Base-by-base conservation (phyloP, 2,797 vertebrate species). In the Glyptemys insculpta region DNA sequence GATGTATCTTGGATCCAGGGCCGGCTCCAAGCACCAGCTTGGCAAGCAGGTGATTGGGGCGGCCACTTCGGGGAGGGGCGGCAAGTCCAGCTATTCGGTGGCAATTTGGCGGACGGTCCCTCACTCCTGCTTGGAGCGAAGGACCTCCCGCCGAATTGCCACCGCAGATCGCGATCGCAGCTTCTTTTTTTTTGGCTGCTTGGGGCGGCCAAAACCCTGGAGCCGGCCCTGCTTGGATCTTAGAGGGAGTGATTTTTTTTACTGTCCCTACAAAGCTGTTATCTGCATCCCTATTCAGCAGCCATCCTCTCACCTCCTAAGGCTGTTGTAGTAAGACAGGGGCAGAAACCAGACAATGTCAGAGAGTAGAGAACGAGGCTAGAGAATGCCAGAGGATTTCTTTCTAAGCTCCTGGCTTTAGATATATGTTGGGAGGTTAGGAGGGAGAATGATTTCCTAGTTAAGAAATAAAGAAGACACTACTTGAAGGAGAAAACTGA, bases 261-360 rank as follows among this genome's bases (percentile, higher is more conserved):
- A 37, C 31, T 52, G 23, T 15, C 72, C 27, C 74, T 41, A 41
- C 57, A 59, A 2, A 65, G 74, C 1, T 0, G 0, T 41, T 87
- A 4, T 37, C 27, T 85, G 57, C 68, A 25, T 91, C 57, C 47
- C 47, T 10, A 59, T 37, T 15, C 50, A 85, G n/a, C 15, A 29
- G 27, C n/a, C 8, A 31, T 62, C 72, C n/a, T 52, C 50, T 72
- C n/a, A 25, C 74, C 59, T 88, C 19, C 15, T 16, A 49, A 47
- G 0, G 0, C n/a, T 83, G 50, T 2, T 16, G 9, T 0, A 0
- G 8, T 23, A 80, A 88, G 59, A 95, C 11, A 83, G 4, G 79
- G 49, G 68, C 79, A 3, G 85, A 90, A 68, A 37, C 41, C 44
- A 29, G 1, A 85, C 44, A 16, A 57, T 21, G 34, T 50, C 79